phyloP scores from a whole-genome alignment of 1,140 invertebrate species.

The Eumaeus atala region DNA sequence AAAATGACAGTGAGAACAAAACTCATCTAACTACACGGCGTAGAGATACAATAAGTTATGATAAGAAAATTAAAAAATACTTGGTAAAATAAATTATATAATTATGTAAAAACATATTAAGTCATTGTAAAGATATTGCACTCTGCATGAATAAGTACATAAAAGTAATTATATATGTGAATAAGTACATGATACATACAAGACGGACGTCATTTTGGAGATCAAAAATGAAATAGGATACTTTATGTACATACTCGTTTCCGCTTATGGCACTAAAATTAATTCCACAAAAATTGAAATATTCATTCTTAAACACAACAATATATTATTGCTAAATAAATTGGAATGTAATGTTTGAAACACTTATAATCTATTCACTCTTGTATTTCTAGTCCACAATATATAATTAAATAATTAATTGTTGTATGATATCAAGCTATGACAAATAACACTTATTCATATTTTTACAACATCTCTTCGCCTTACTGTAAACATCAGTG shows the following conservation, averaged over 20 bases:
- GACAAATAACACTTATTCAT: slow-evolving; percentile 1
- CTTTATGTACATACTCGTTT: slow-evolving; percentile 14
- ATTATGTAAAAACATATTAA: background rate
- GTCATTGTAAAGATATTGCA: slow-evolving; percentile 32
- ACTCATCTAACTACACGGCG: background rate
- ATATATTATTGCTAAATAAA: slow-evolving; percentile 28
- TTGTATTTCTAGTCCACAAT: slow-evolving; percentile 1
- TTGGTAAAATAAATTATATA: background rate
- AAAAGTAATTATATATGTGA: slow-evolving; percentile 3
- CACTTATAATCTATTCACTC: slow-evolving; percentile 20
- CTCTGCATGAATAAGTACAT: slow-evolving; percentile 21
- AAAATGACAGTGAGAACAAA: slow-evolving; percentile 15
- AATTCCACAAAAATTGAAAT: slow-evolving; percentile 26
- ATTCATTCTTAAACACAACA: slow-evolving; percentile 22
- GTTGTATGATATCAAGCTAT: background rate
- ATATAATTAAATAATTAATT: slow-evolving; percentile 1
- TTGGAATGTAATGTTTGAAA: slow-evolving; percentile 39
- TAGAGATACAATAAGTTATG: background rate
- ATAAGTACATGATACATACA: slow-evolving; percentile 27
- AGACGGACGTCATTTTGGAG: slow-evolving; percentile 31
- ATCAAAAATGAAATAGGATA: slow-evolving; percentile 24
- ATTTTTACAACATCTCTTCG: background rate
- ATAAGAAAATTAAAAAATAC: background rate
- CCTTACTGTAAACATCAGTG: background rate
- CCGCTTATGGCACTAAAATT: slow-evolving; percentile 41